Conservation (phyloP, 1,140 invertebrate genomes). For the Glomeris maerens region DNA sequence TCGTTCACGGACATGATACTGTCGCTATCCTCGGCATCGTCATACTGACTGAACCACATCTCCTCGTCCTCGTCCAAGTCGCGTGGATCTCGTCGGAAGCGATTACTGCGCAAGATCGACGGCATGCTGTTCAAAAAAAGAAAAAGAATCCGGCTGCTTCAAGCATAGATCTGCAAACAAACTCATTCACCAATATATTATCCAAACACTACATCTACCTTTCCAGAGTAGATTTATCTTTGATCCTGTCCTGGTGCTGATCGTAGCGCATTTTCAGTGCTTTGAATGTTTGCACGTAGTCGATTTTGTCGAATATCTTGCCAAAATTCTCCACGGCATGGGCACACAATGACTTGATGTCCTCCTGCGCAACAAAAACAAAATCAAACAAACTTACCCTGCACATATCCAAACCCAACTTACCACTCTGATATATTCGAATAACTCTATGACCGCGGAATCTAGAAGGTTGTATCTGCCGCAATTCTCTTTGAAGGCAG, state of each 20-base stretch:
- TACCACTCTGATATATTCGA: conserved; percentile 91
- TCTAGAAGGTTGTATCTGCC: conserved; percentile 96
- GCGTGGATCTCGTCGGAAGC: conserved; percentile 77
- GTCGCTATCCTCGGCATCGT: conserved; percentile 64
- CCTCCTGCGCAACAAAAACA: conserved; percentile 47
- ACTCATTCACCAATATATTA: neutral
- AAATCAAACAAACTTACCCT: conserved; percentile 8
- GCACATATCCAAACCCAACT: conserved; percentile 18
- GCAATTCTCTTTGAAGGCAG: conserved; percentile 91
- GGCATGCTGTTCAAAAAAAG: conserved; percentile 37
- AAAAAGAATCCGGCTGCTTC: conserved; percentile 10
- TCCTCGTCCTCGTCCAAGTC: conserved; percentile 94
- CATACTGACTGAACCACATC: conserved; percentile 97
- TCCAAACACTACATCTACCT: neutral
- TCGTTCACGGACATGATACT: conserved; percentile 42
- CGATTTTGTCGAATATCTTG: conserved; percentile 78
- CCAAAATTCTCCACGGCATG: conserved; percentile 92
- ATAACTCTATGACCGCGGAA: conserved; percentile 96
- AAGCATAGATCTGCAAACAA: neutral
- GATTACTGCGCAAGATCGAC: conserved; percentile 58
- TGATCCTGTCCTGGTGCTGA: conserved; percentile 70
- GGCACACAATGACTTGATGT: conserved; percentile 84
- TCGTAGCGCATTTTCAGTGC: conserved; percentile 79
- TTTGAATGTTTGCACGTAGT: conserved; percentile 96
- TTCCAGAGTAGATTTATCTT: neutral